Percentiles rank a stretch among this genome's conserved stretches.
These are phyloP conservation scores for Phorcus lineatus DNA, from an alignment of 2,888 invertebrate species.

Conservation along the genomic window DNA sequence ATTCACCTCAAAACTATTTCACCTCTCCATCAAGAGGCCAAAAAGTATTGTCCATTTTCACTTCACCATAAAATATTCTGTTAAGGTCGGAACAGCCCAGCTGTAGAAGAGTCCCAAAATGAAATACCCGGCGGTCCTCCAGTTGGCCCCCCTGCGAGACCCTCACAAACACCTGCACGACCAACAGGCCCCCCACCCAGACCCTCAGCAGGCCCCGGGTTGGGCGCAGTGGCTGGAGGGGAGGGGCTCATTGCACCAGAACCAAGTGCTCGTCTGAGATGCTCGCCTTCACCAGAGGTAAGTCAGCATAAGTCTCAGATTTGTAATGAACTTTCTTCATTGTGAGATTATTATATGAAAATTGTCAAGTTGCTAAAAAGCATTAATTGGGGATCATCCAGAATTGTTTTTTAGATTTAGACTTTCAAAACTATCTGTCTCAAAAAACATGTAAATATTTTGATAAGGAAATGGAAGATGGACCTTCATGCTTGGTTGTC, in stretches of 20 bases:
- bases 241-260: slow-evolving; percentile 45
- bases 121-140: slow-evolving; percentile 44
- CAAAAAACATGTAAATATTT: too few species aligned
- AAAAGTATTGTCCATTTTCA: too few species aligned
- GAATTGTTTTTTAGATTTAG: too few species aligned
- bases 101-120: slow-evolving; percentile 41
- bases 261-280: slow-evolving; percentile 38
- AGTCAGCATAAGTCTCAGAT: too few species aligned
- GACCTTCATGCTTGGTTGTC: too few species aligned
- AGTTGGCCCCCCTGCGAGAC: slow-evolving; percentile 32
- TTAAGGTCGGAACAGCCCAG: slow-evolving; percentile 61
- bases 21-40: too few species aligned
- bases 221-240: slow-evolving; percentile 14
- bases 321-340: neutral
- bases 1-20: neutral
- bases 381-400: too few species aligned
- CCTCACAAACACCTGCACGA: slow-evolving; percentile 36
- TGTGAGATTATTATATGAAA: too few species aligned
- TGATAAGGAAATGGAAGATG: too few species aligned
- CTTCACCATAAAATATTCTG: neutral
- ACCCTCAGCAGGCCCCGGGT: slow-evolving; percentile 34
- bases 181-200: slow-evolving; percentile 43
- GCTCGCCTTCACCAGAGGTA: slow-evolving; percentile 51
- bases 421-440: too few species aligned
- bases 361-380: too few species aligned